A percentile compares a stretch with the other conserved stretches of the same genome.
phyloP scores from a whole-genome alignment of 2,888 invertebrate genomes.

The Acanthacorydalis orientalis region DNA sequence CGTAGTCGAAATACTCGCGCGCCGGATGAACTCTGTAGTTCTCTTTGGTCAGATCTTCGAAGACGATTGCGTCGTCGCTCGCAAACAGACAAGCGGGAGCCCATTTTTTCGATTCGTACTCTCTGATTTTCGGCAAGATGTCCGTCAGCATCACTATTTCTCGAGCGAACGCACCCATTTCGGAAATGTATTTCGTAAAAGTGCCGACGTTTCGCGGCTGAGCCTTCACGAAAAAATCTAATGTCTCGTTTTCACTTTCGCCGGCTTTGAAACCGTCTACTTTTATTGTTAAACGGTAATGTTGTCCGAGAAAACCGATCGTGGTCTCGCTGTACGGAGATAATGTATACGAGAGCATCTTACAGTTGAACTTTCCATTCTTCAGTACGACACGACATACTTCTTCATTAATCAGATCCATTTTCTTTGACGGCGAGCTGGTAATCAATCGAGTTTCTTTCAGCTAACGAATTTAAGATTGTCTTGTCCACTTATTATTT shows the following conservation, averaged over 20 bases:
- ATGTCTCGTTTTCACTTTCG: conserved; percentile 24
- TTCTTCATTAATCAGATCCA: too few relatives aligned
- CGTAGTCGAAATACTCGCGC: conserved; percentile 20
- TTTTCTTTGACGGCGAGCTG: too few relatives aligned
- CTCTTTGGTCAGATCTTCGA: conserved; percentile 29
- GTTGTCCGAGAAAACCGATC: conserved; percentile 18
- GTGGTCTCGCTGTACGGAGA: conserved; percentile 12
- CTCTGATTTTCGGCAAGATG: conserved; percentile 29
- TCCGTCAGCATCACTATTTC: conserved; percentile 28
- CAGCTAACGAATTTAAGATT: too few relatives aligned
- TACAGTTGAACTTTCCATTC: too few relatives aligned
- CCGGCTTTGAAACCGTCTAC: conserved; percentile 31
- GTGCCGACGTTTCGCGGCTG: conserved; percentile 18
- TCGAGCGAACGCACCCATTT: conserved; percentile 7
- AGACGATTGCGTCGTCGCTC: conserved; percentile 23
- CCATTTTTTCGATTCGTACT: conserved; percentile 20
- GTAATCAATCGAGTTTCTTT: too few relatives aligned
- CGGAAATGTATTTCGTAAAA: conserved; percentile 44
- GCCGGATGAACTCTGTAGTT: conserved; percentile 18
- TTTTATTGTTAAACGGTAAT: conserved; percentile 17
- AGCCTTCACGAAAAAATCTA: not conserved
- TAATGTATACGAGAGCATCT: conserved; percentile 11
- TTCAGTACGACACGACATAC: too few relatives aligned
- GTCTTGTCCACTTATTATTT: too few relatives aligned
- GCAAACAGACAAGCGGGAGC: too few relatives aligned